phyloP scores from a whole-genome alignment of 2,797 vertebrate genomes.

The Lophius americanus region DNA sequence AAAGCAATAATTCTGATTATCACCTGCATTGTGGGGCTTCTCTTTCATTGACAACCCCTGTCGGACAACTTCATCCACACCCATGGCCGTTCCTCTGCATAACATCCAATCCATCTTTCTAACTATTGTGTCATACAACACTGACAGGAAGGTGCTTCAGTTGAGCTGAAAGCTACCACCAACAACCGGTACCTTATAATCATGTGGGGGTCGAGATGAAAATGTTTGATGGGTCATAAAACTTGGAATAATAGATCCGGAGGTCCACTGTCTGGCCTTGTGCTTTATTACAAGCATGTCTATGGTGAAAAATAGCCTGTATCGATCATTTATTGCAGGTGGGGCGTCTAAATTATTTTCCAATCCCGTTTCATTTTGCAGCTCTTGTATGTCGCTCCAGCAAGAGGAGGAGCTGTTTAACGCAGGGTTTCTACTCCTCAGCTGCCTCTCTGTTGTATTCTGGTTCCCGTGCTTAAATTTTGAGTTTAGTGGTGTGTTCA shows the following conservation, averaged over 20 bases:
- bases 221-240: constrained; percentile 61
- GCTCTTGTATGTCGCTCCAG: constrained; percentile 53
- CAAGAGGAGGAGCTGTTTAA: constrained; percentile 10
- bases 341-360: constrained; percentile 72
- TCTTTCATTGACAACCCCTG: constrained; percentile 9
- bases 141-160: constrained; percentile 44
- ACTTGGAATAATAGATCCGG: constrained; percentile 57
- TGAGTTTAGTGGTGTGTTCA: constrained; percentile 25
- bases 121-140: constrained; percentile 22
- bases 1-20: background rate
- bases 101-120: constrained; percentile 42
- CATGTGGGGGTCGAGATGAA: constrained; percentile 1
- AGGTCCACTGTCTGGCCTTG: constrained; percentile 67
- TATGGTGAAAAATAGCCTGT: constrained; percentile 56
- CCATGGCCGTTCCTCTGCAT: constrained; percentile 34
- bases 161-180: constrained; percentile 50
- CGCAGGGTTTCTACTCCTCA: constrained; percentile 14
- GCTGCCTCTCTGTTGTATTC: constrained; percentile 26
- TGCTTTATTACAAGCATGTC: constrained; percentile 39
- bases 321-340: constrained; percentile 74
- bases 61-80: constrained; percentile 38
- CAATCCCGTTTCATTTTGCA: constrained; percentile 71
- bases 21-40: background rate
- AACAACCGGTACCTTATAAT: constrained; percentile 64
- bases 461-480: constrained; percentile 24